Conservation (phyloP, 2,888 invertebrate species). For the Acronicta psi region DNA sequence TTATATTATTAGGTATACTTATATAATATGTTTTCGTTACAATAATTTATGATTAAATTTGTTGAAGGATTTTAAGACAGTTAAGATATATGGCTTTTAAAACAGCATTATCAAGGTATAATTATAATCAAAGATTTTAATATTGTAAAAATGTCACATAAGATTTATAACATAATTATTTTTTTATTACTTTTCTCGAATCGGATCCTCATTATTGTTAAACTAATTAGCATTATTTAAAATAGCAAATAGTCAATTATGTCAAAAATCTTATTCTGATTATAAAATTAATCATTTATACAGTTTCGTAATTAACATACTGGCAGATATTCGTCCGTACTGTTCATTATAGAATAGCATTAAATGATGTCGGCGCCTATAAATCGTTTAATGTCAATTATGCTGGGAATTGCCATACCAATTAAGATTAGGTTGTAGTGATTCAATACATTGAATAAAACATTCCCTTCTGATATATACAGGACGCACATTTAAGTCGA, state of each 20-base stretch:
- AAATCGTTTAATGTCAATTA: conserved; percentile 66
- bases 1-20: too few relatives aligned
- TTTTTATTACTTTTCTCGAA: conserved; percentile 34
- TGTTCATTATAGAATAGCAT: conserved; percentile 51
- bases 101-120: conserved; percentile 25
- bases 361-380: conserved; percentile 56
- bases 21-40: too few relatives aligned
- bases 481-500: conserved; percentile 45
- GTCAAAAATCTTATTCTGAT: conserved; percentile 26
- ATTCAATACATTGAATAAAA: conserved; percentile 64
- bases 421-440: conserved; percentile 63
- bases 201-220: conserved; percentile 20
- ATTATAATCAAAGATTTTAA: conserved; percentile 30
- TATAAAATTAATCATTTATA: conserved; percentile 34
- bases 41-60: conserved; percentile 20
- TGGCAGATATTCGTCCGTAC: conserved; percentile 41
- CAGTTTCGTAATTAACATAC: conserved; percentile 40
- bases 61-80: conserved; percentile 12
- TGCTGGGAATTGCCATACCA: conserved; percentile 61
- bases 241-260: conserved; percentile 44
- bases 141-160: conserved; percentile 28
- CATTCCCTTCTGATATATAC: conserved; percentile 53
- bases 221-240: conserved; percentile 50
- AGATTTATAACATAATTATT: conserved; percentile 48
- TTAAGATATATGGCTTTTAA: conserved; percentile 28